A percentile compares a stretch with the other conserved stretches of the same genome.
Conservation (phyloP, 2,888 invertebrate species). For the Sinelater perroti region DNA sequence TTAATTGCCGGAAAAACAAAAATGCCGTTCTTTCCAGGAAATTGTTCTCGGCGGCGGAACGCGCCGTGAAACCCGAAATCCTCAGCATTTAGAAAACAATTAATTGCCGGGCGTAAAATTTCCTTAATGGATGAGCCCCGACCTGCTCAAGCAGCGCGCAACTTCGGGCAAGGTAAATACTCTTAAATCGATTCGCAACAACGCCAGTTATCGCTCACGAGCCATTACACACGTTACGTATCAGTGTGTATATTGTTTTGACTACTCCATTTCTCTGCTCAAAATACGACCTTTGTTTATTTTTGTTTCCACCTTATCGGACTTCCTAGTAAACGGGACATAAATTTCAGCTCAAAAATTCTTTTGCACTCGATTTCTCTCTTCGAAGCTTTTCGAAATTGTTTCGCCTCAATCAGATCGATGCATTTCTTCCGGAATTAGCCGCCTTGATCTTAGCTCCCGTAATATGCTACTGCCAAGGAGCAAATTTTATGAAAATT, state of each 20-base stretch:
- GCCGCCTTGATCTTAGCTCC: too few relatives aligned
- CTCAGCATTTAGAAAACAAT: constrained; percentile 22
- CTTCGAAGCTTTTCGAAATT: too few relatives aligned
- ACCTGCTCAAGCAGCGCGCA: constrained; percentile 29
- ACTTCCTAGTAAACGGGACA: constrained; percentile 15
- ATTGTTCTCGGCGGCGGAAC: too few relatives aligned
- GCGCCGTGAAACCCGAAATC: constrained; percentile 6
- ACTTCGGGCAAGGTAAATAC: constrained; percentile 36
- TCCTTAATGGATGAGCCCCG: constrained; percentile 1
- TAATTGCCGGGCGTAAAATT: constrained; percentile 26
- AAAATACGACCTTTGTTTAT: constrained; percentile 38
- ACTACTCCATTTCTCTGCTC: constrained; percentile 49
- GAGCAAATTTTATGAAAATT: too few relatives aligned
- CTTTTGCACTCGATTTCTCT: constrained; percentile 15
- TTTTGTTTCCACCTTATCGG: constrained; percentile 27
- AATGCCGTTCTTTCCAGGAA: constrained; percentile 18
- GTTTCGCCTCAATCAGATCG: too few relatives aligned
- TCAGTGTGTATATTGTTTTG: constrained; percentile 52
- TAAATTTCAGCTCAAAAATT: constrained; percentile 13
- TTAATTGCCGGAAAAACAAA: constrained; percentile 22
- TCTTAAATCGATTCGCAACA: constrained; percentile 53
- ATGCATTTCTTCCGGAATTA: too few relatives aligned
- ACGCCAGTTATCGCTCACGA: constrained; percentile 53
- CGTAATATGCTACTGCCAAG: too few relatives aligned
- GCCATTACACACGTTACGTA: constrained; percentile 54